Base-by-base conservation (phyloP, 53 echinoderm and acorn worm genomes). In the Arbacia lixula region DNA sequence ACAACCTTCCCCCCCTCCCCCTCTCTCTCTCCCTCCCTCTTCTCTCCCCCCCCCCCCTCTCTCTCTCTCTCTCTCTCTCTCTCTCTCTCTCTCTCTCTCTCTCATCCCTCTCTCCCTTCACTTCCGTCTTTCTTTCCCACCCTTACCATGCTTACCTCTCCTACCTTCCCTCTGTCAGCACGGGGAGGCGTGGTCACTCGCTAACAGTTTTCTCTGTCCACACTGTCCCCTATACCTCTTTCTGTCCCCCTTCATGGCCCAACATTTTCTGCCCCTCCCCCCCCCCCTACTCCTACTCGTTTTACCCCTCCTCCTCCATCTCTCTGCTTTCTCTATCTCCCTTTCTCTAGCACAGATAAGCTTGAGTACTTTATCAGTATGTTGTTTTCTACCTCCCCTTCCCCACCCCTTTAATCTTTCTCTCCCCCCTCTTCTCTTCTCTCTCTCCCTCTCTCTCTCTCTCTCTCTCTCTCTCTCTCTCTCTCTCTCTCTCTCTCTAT, bases 21-120 rank as follows among this genome's bases (percentile, higher is more conserved):
- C n/a, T 51, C 6, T n/a, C 17, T n/a, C n/a, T n/a, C n/a, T 0
- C n/a, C 0, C 14, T 51, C 1, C 2, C 12, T 9, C 64, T 32
- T 3, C 26, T 6, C 2, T 2, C 0, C 2, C 11, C 16, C 61
- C 12, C 29, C 32, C 61, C 32, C 19, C 16, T 33, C 32, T 25
- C 37, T 22, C n/a, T n/a, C n/a, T 65, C n/a, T 19, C 66, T 66
- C 19, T 66, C 66, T n/a, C 66, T 35, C 36, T 66, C n/a, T n/a
- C n/a, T n/a, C n/a, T n/a, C n/a, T n/a, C n/a, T n/a, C n/a, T n/a
- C n/a, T n/a, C n/a, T n/a, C 2, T 58, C 27, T 5, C 25, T 58
- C 1, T 58, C 9, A 22, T 25, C 25, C 9, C 29, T 12, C 0
- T 19, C 50, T 19, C 50, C 63, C n/a, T 6, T 60, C 63, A 10